Evolutionary conservation across 2,113 vertebrate species (phyloP).

Genomic region (Myxocyprinus asiaticus): DNA sequence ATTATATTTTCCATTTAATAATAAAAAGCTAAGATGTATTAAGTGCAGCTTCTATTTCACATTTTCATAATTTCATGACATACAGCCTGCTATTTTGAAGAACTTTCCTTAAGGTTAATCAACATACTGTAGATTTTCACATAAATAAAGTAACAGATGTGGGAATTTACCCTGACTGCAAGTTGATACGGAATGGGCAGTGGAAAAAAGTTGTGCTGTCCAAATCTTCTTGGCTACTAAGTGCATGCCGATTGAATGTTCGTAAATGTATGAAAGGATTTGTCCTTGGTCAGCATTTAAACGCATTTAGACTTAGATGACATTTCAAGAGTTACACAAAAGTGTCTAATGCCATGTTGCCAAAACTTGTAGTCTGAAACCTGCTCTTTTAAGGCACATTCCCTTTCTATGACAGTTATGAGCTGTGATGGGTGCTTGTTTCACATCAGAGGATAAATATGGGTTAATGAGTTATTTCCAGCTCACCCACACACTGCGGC

Average conservation of each 20-base stretch:
- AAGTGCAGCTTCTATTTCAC: not conserved
- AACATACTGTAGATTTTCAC: conserved; percentile 54
- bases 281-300: not conserved
- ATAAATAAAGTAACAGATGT: conserved; percentile 72
- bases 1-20: not conserved
- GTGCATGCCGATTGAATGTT: conserved; percentile 48
- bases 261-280: conserved; percentile 27
- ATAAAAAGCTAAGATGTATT: not conserved
- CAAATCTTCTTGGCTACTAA: conserved; percentile 58
- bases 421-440: conserved; percentile 56
- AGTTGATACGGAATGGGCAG: conserved; percentile 67
- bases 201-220: conserved; percentile 63
- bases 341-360: not conserved
- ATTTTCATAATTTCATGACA: not conserved
- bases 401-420: conserved; percentile 42
- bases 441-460: conserved; percentile 66
- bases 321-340: not conserved
- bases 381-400: conserved; percentile 51
- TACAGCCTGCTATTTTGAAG: not conserved
- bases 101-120: conserved; percentile 4
- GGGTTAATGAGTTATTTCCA: conserved; percentile 72
- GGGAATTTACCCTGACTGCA: conserved; percentile 70
- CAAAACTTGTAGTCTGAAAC: not conserved
- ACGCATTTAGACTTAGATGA: not conserved
- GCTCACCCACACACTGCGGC: conserved; percentile 62